Evolutionary conservation across 2,113 vertebrate species (phyloP).

Genomic region (Bos indicus): DNA sequence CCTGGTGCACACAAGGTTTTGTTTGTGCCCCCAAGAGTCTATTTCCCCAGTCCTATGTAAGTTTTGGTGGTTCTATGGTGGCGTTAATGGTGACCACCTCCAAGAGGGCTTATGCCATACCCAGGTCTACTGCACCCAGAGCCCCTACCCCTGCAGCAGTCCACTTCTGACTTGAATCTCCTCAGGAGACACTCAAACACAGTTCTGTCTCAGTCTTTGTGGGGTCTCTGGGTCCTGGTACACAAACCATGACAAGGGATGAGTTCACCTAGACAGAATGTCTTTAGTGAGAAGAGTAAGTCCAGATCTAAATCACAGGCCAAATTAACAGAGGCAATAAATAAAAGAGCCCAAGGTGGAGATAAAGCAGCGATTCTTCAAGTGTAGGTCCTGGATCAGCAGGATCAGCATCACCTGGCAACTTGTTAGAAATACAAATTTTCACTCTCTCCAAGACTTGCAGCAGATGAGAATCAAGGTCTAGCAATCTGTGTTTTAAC

Average conservation of each 20-base stretch:
- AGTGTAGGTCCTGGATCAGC: neutral
- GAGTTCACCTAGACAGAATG: neutral
- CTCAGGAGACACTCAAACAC: neutral
- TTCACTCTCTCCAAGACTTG: neutral
- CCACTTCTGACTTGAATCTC: neutral
- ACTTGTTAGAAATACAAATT: neutral
- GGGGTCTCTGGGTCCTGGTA: neutral
- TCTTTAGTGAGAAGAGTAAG: neutral
- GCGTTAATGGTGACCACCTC: neutral
- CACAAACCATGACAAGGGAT: neutral
- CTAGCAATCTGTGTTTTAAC: neutral
- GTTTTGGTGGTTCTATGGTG: neutral
- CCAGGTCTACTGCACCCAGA: neutral
- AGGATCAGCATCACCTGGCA: neutral
- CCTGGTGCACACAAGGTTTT: neutral
- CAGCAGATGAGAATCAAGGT: neutral
- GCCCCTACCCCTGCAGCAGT: neutral
- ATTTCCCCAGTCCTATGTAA: neutral
- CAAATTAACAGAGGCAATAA: neutral
- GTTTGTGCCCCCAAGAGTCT: neutral
- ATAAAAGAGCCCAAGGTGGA: neutral
- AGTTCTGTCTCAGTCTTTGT: neutral
- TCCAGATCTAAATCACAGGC: neutral
- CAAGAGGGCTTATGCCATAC: neutral
- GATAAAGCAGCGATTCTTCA: neutral